Base-by-base conservation (phyloP, 2,888 invertebrate genomes). In the Lycaena phlaeas region DNA sequence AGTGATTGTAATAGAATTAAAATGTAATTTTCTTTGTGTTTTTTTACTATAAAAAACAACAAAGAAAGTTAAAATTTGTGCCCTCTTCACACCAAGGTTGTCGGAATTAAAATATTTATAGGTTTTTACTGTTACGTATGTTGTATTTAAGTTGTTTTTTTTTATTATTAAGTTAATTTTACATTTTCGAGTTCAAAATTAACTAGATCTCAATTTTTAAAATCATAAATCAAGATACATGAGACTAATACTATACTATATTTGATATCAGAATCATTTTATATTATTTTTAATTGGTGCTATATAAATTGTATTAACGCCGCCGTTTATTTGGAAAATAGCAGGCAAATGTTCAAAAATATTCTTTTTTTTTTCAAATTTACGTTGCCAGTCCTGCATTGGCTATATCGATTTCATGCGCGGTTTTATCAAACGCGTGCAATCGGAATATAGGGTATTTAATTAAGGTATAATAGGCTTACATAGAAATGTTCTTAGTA, bases 361-460 rank as follows among this genome's bases (percentile, higher is more conserved):
- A n/a, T n/a, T n/a, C n/a, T n/a, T n/a, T n/a, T n/a, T n/a, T n/a
- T n/a, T n/a, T n/a, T n/a, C n/a, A n/a, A n/a, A n/a, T n/a, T n/a
- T n/a, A n/a, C n/a, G n/a, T n/a, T 27, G 11, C 27, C 26, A 14
- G 54, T 71, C 72, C 72, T 74, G 77, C 73, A 69, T 78, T 60
- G 79, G 64, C 69, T 74, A 61, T 72, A 72, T 77, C 71, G 69
- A 55, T 64, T 52, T 53, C 66, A 61, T 68, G 69, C 71, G 62
- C 54, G 45, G 43, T 57, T 64, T 67, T 72, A 67, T 69, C 56
- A 64, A 67, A 69, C 65, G 74, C 74, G 69, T 70, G 57, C 70
- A 69, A 71, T 74, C 75, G 81, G 81, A 72, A 53, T 56, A 71
- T 81, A 76, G 82, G 81, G 82, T 82, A 81, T 61, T 38, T 49